Percentiles rank a stretch among this genome's conserved stretches.
Conservation (phyloP, 2,113 vertebrate species). For the Zosterops borbonicus region DNA sequence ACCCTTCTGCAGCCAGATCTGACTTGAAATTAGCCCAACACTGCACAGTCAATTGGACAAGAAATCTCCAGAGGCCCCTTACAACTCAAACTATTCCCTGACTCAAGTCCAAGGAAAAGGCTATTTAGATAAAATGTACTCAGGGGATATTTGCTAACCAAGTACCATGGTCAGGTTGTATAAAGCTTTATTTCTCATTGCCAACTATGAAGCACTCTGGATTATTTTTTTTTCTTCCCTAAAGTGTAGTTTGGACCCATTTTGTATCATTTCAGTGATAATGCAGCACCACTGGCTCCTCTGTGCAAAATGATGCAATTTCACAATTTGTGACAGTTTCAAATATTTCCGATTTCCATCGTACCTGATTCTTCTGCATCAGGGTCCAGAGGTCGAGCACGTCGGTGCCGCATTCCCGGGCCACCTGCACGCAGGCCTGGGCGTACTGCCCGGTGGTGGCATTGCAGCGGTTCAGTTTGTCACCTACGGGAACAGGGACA, state of each 20-base stretch:
- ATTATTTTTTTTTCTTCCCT: not conserved
- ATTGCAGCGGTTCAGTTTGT: constrained; percentile 83
- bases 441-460: constrained; percentile 83
- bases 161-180: not conserved
- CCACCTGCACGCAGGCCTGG: constrained; percentile 80
- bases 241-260: not conserved
- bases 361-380: constrained; percentile 89
- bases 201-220: not conserved
- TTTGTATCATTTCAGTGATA: not conserved
- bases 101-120: not conserved
- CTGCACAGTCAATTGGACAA: not conserved
- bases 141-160: not conserved
- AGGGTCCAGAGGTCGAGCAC: constrained; percentile 90
- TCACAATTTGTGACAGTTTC: not conserved
- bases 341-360: not conserved
- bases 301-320: rapidly evolving
- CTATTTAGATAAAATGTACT: not conserved
- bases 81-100: not conserved
- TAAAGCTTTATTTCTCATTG: not conserved
- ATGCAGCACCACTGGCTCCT: rapidly evolving
- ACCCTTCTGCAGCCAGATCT: not conserved
- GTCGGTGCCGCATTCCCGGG: constrained; percentile 77
- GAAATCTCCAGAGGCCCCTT: not conserved
- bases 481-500: constrained; percentile 65
- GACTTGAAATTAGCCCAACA: not conserved